Conservation (phyloP, 2,797 vertebrate species). For the Lagorchestes hirsutus region DNA sequence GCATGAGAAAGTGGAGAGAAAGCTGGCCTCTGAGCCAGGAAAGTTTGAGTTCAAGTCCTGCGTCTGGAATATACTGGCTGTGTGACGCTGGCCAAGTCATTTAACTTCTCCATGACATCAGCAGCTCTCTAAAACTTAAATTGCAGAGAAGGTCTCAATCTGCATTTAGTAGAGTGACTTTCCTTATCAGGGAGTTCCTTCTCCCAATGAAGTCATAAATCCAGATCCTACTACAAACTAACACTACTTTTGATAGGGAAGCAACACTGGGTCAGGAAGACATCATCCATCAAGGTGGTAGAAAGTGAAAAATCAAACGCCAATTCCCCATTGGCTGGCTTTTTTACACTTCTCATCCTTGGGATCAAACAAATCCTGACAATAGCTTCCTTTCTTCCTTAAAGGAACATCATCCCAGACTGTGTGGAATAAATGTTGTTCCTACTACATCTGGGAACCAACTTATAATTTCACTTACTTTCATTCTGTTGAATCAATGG, state of each 20-base stretch:
- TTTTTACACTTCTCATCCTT: not conserved
- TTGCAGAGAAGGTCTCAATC: not conserved
- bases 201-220: not conserved
- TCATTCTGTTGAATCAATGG: not conserved
- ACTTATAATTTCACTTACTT: not conserved
- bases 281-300: not conserved
- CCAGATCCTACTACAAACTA: not conserved
- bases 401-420: not conserved
- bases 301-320: not conserved
- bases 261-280: not conserved
- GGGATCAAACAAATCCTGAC: not conserved
- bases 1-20: not conserved
- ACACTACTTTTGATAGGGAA: not conserved
- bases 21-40: not conserved
- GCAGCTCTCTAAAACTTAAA: not conserved
- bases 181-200: not conserved
- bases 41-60: not conserved
- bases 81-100: not conserved
- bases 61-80: not conserved
- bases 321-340: not conserved
- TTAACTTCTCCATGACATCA: not conserved
- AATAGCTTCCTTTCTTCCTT: not conserved
- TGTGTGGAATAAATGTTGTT: not conserved
- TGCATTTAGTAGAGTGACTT: not conserved
- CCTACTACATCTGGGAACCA: not conserved